These are phyloP conservation scores for Saguinus imperator DNA, from an alignment of 2,113 vertebrate species.

Conservation along the genomic window DNA sequence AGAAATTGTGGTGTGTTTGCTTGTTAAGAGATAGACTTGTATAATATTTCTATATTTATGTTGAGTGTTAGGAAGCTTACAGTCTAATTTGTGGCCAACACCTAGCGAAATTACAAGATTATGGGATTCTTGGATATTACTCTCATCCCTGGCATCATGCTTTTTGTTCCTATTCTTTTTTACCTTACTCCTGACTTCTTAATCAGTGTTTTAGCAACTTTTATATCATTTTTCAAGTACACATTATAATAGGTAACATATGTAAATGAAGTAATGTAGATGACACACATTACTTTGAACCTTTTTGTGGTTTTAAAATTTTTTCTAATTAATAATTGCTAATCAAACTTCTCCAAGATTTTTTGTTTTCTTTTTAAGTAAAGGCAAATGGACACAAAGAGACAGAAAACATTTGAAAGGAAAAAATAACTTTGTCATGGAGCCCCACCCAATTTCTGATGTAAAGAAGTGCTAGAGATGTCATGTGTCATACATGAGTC, in stretches of 20 bases:
- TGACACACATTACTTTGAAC: neutral
- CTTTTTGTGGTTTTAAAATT: neutral
- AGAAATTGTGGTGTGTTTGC: neutral
- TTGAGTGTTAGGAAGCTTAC: neutral
- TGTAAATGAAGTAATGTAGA: neutral
- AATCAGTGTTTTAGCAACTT: neutral
- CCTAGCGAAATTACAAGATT: neutral
- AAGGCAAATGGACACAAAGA: neutral
- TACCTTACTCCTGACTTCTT: constrained; percentile 12
- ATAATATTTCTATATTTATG: neutral
- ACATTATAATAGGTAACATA: neutral
- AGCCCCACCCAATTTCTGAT: neutral
- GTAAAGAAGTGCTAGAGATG: neutral
- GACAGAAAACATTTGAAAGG: neutral
- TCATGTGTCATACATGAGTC: neutral
- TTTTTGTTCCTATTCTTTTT: constrained; percentile 29
- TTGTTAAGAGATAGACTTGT: neutral
- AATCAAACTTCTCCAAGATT: constrained; percentile 6
- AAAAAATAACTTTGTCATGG: constrained; percentile 15
- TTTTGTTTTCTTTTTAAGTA: constrained; percentile 21
- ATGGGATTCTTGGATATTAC: neutral
- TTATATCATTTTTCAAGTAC: neutral
- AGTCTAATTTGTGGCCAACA: neutral
- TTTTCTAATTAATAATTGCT: constrained; percentile 21
- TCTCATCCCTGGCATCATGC: neutral